phyloP scores from a whole-genome alignment of 2,113 vertebrate species.

The Salminus brasiliensis region DNA sequence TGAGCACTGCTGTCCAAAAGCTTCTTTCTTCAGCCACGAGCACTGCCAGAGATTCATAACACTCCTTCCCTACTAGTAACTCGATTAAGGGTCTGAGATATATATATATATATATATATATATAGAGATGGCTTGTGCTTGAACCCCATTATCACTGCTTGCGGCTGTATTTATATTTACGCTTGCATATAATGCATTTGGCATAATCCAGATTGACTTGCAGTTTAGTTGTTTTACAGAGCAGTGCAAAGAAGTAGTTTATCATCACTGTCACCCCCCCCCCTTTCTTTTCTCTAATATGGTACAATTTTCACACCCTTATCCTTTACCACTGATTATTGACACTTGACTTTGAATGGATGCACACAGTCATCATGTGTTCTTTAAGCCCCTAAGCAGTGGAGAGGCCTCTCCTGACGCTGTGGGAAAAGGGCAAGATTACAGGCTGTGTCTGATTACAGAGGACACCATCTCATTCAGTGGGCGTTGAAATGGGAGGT shows the following conservation, averaged over 20 bases:
- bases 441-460: slow-evolving; percentile 16
- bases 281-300: too few species aligned
- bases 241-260: too few species aligned
- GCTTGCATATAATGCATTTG: too few species aligned
- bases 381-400: slow-evolving; percentile 26
- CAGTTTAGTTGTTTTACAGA: too few species aligned
- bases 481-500: slow-evolving; percentile 1
- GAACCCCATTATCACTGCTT: too few species aligned
- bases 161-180: too few species aligned
- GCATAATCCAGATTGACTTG: too few species aligned
- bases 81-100: too few species aligned
- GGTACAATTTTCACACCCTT: too few species aligned
- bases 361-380: neutral
- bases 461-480: slow-evolving; percentile 4
- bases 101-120: too few species aligned
- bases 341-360: neutral
- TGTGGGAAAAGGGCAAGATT: neutral
- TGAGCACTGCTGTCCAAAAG: neutral
- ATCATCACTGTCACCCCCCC: too few species aligned
- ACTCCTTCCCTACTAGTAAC: neutral
- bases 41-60: neutral
- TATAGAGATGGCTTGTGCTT: too few species aligned
- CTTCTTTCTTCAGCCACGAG: neutral
- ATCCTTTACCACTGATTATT: neutral
- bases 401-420: neutral